Base-by-base conservation (phyloP, 2,797 vertebrate species). In the Acanthis flammea region DNA sequence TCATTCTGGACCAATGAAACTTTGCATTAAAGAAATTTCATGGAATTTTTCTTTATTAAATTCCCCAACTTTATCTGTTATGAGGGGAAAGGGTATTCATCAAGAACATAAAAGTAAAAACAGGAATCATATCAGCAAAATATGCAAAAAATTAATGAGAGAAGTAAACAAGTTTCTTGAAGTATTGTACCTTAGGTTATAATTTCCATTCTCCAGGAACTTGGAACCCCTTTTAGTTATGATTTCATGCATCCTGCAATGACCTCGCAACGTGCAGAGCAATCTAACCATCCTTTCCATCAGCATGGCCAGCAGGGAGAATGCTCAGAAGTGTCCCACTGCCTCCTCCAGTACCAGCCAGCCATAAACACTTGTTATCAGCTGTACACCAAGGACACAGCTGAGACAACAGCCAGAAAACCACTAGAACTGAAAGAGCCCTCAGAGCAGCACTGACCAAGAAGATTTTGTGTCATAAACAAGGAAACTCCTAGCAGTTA, bases 21-120 rank as follows among this genome's bases (percentile, higher is more conserved):
- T 86, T 75, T 88, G 37, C 50, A 92, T 96, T 86, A 84, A 86
- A 95, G 57, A 93, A 80, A 84, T 92, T 90, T 96, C 7, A 70
- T 23, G n/a, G 11, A 71, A 2, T 57, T 90, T 79, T 94, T 92
- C 73, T 74, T 12, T 80, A 89, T 91, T 60, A 75, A 76, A 92
- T 95, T 95, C 61, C 35, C 39, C 39, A 80, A 42, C 35, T 93
- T 96, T 86, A 86, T 65, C 86, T 90, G 81, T 94, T 95, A 48
- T 86, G 76, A 80, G 50, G 54, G 78, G 88, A 96, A 96, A 95
- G 13, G 31, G 33, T 47, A 75, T 76, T 87, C 9, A 55, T 33
- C 27, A 70, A 66, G 21, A 79, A 67, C 5, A 57, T 24, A 62
- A 65, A 54, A 77, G 33, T 55, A 72, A 67, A 71, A 91, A 1